phyloP scores from a whole-genome alignment of 2,797 vertebrate species.

The Helarctos malayanus region DNA sequence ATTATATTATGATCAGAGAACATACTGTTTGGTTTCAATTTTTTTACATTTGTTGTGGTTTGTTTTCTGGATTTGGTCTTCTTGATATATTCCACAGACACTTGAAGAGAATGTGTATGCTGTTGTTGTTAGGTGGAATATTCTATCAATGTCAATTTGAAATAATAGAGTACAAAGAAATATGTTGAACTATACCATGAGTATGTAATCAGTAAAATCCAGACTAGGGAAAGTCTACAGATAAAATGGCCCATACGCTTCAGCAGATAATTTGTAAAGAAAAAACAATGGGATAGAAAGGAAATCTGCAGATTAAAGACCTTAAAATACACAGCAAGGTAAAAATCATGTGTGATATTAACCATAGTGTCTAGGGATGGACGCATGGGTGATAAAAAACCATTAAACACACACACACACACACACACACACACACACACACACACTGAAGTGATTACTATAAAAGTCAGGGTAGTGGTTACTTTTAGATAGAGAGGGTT shows the following conservation, averaged over 20 bases:
- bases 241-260: background rate
- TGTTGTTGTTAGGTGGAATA: background rate
- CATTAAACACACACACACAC: background rate
- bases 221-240: background rate
- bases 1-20: slow-evolving; percentile 18
- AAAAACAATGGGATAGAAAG: background rate
- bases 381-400: background rate
- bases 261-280: background rate
- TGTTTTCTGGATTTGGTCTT: background rate
- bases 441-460: background rate
- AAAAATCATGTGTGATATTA: slow-evolving; percentile 20
- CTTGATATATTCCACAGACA: background rate
- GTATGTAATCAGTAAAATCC: background rate
- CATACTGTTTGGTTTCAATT: background rate
- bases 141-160: background rate
- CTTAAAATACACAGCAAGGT: background rate
- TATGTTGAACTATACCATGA: background rate
- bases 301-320: background rate
- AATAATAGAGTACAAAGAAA: slow-evolving; percentile 12
- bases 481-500: background rate
- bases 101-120: background rate
- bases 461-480: background rate
- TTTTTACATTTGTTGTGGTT: background rate
- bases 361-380: background rate
- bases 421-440: no score